Conservation (phyloP, 64 coral and sea anemone genomes). For the Stichodactyla helianthus region DNA sequence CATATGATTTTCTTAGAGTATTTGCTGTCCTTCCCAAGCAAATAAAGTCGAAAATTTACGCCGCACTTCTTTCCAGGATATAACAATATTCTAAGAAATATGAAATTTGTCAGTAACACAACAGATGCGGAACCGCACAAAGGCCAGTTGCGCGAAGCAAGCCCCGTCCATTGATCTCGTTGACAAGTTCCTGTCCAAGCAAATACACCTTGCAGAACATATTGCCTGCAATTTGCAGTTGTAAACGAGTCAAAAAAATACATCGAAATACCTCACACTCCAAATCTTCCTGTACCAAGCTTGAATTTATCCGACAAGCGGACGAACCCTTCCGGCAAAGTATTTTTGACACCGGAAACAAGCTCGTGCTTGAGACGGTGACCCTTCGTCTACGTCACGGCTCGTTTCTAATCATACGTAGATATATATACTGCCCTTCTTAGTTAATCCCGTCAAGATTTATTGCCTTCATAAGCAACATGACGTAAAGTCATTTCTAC, state of each 20-base stretch:
- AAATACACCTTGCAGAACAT: background rate
- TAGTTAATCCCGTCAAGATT: conserved; percentile 20
- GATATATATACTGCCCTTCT: background rate
- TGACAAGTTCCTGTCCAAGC: background rate
- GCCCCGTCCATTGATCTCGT: background rate
- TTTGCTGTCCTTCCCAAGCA: background rate
- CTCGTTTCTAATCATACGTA: background rate
- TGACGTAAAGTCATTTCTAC: background rate
- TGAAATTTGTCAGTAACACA: background rate
- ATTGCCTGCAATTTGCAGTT: background rate
- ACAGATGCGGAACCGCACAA: background rate
- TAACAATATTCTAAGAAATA: background rate
- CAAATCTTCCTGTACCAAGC: conserved; percentile 3
- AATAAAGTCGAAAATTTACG: background rate
- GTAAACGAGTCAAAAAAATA: background rate
- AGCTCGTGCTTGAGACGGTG: conserved; percentile 7
- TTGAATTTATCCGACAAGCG: conserved; percentile 2
- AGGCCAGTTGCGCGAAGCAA: background rate
- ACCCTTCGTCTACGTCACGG: conserved; percentile 8
- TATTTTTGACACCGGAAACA: conserved; percentile 26
- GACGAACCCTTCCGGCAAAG: conserved; percentile 15
- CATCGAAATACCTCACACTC: conserved; percentile 2
- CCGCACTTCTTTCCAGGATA: background rate
- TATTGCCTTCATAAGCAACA: background rate
- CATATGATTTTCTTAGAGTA: background rate